Evolutionary conservation across 2,113 vertebrate species (phyloP).

Genomic region (Mellivora capensis): DNA sequence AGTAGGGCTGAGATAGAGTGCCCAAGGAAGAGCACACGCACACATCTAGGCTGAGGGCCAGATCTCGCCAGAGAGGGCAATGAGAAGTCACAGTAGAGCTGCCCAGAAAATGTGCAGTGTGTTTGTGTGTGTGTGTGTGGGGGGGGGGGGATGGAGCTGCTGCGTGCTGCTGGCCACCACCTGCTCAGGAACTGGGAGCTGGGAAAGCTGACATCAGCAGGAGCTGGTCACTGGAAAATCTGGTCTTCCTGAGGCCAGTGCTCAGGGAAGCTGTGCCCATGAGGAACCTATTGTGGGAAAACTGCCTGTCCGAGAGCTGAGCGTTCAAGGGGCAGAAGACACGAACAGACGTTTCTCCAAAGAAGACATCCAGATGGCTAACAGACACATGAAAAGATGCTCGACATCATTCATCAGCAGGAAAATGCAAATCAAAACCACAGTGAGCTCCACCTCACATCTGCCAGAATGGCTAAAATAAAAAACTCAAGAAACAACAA

Average conservation of each 20-base stretch:
- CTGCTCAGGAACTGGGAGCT: not conserved
- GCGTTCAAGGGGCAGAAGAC: not conserved
- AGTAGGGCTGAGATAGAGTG: not conserved
- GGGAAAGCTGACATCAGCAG: not conserved
- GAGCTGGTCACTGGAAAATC: not conserved
- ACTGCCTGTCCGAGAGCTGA: not conserved
- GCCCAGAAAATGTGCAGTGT: no score
- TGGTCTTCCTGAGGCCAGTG: not conserved
- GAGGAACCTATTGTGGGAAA: not conserved
- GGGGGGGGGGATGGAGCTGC: no score
- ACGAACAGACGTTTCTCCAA: not conserved
- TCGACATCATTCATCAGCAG: not conserved
- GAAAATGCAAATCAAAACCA: not conserved
- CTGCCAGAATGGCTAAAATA: not conserved
- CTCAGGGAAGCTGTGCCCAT: not conserved
- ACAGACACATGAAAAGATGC: not conserved
- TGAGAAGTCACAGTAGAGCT: not conserved
- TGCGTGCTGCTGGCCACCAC: not conserved
- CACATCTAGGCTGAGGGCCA: not conserved
- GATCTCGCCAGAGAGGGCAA: no score
- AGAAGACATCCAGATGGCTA: not conserved
- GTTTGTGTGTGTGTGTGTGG: no score
- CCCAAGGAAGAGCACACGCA: not conserved
- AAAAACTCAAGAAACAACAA: not conserved
- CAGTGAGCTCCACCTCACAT: not conserved